Evolutionary conservation across 1,140 invertebrate species (phyloP).

Genomic region (Pseudomyrmex sp.): DNA sequence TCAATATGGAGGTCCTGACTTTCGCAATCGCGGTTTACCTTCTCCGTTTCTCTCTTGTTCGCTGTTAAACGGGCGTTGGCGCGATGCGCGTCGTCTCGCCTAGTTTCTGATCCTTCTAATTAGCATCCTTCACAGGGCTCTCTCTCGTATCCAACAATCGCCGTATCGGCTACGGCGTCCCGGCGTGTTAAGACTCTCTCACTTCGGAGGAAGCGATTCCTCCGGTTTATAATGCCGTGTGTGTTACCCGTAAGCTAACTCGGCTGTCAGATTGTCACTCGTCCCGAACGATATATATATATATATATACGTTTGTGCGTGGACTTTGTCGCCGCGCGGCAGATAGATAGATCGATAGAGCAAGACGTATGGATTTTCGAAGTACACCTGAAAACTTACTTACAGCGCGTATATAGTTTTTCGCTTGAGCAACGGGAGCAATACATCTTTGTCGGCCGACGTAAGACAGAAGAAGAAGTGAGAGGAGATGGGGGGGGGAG

Average conservation of each 20-base stretch:
- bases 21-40: slow-evolving; percentile 66
- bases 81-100: slow-evolving; percentile 25
- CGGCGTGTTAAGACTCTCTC: too few relatives aligned
- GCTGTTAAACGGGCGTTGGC: slow-evolving; percentile 34
- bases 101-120: slow-evolving; percentile 47
- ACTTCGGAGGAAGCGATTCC: background rate
- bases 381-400: slow-evolving; percentile 63
- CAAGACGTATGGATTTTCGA: slow-evolving; percentile 51
- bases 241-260: background rate
- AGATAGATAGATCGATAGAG: slow-evolving; percentile 22
- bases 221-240: background rate
- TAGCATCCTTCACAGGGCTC: slow-evolving; percentile 1
- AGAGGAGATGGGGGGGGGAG: slow-evolving; percentile 15
- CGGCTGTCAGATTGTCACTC: slow-evolving; percentile 50
- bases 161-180: background rate
- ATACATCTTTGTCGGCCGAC: slow-evolving; percentile 68
- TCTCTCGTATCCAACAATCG: slow-evolving; percentile 29
- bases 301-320: background rate
- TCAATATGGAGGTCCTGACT: slow-evolving; percentile 64
- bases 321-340: background rate
- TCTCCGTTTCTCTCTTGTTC: slow-evolving; percentile 9
- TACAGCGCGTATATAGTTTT: slow-evolving; percentile 65
- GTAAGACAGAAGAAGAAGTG: slow-evolving; percentile 37
- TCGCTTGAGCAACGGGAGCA: slow-evolving; percentile 45
- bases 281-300: background rate